phyloP scores from a whole-genome alignment of 2,888 invertebrate species.

The Pseudanteris insignis region DNA sequence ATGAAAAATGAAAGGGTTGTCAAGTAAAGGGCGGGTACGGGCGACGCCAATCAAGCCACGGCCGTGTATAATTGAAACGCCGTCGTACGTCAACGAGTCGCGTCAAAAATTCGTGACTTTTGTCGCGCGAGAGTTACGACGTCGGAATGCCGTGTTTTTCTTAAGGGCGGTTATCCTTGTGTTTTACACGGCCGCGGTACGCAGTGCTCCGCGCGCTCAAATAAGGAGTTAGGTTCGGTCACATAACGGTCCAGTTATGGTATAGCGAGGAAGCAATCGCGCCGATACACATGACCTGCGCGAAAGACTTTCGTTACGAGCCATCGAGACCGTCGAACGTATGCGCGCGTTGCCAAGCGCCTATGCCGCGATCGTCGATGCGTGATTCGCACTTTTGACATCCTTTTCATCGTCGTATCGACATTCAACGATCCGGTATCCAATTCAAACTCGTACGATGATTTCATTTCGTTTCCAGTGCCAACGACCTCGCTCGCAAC shows the following conservation, averaged over 20 bases:
- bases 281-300: slow-evolving; percentile 30
- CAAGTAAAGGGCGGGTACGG: too few relatives aligned
- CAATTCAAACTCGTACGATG: neutral
- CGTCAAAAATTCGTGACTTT: too few relatives aligned
- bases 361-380: slow-evolving; percentile 26
- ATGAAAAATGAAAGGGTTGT: too few relatives aligned
- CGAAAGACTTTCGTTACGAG: slow-evolving; percentile 25
- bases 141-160: slow-evolving; percentile 13
- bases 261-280: slow-evolving; percentile 55
- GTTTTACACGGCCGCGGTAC: slow-evolving; percentile 21
- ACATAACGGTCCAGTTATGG: slow-evolving; percentile 65
- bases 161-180: slow-evolving; percentile 24
- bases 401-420: slow-evolving; percentile 11
- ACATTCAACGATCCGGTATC: neutral
- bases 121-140: too few relatives aligned
- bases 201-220: slow-evolving; percentile 28
- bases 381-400: slow-evolving; percentile 20
- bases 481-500: slow-evolving; percentile 13
- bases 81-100: too few relatives aligned
- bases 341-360: slow-evolving; percentile 20
- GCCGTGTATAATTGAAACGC: too few relatives aligned
- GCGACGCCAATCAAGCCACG: too few relatives aligned
- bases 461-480: slow-evolving; percentile 16
- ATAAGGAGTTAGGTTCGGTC: slow-evolving; percentile 55
- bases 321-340: slow-evolving; percentile 10